Evolutionary conservation across 2,113 vertebrate genomes (phyloP), one percentile per base, ranked within the genome.

Genomic region (Colossoma macropomum): DNA sequence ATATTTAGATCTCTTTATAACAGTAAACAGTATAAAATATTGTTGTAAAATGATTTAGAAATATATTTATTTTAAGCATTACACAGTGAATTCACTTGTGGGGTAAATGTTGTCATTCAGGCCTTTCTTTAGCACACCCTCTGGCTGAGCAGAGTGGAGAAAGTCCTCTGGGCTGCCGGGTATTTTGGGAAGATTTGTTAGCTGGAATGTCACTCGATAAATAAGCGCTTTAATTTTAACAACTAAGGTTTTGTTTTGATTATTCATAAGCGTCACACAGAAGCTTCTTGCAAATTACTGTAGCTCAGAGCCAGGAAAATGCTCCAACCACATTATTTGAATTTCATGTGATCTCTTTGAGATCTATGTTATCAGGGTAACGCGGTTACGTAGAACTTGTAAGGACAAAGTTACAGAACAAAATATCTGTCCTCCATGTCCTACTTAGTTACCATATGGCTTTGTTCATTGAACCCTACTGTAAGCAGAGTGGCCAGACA

Each of bases 231-330:
- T 77, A 54, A 68, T 80, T 82, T 83, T 38, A 83, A 87, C 82
- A 86, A 80, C 74, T 73, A 77, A 8, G 72, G 28, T 72, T 83
- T 87, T 83, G 80, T 87, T 79, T 59, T 25, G 28, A 11, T 28
- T 27, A 6, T 62, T 75, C 30, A 66, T 21, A 71, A 38, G 52
- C 76, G 73, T 83, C 54, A 83, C 62, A 82, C 59, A 79, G 16
- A 66, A 72, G n/a, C 60, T 72, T 65, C 65, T 28, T 73, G 70
- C 25, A 56, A 41, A 52, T 30, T 27, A 32, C 16, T n/a, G 0
- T 30, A 3, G 41, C 38, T 78, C 27, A 66, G 60, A 28, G 76
- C 25, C 54, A 66, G 76, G 41, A 77, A 27, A 45, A 11, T 1
- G 59, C 59, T 13, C 59, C 10, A 25, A 23, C 54, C 23, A 59